Evolutionary conservation across 2,888 invertebrate genomes (phyloP).

Genomic region (Xestia ashworthii): DNA sequence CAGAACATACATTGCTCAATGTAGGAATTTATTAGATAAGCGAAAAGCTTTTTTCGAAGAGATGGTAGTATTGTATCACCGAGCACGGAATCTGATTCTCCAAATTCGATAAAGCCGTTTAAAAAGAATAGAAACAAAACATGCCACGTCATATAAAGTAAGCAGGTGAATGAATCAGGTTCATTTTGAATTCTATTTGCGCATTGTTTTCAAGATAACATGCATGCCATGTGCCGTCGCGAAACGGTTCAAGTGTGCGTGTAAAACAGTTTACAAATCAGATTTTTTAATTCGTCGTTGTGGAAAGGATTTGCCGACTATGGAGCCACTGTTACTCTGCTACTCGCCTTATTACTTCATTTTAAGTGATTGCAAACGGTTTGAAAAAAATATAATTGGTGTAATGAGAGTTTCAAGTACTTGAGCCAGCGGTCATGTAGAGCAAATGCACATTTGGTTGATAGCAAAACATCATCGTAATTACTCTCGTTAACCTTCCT

Average conservation of each 20-base stretch:
- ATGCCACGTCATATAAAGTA: conserved; percentile 62
- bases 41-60: conserved; percentile 7
- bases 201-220: conserved; percentile 71
- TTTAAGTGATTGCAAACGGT: background rate
- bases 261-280: conserved; percentile 33
- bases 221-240: conserved; percentile 48
- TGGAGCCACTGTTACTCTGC: background rate
- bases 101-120: conserved; percentile 41
- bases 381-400: background rate
- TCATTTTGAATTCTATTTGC: conserved; percentile 72
- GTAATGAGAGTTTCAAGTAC: background rate
- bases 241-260: conserved; percentile 34
- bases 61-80: background rate
- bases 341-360: background rate
- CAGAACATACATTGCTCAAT: conserved; percentile 7
- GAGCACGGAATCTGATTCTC: conserved; percentile 4
- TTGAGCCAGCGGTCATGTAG: background rate
- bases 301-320: background rate
- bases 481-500: conserved; percentile 53
- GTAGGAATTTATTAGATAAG: conserved; percentile 15
- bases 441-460: conserved; percentile 33
- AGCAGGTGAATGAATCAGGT: conserved; percentile 70
- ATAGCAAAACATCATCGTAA: conserved; percentile 38
- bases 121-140: conserved; percentile 44
- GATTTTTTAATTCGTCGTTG: background rate